Evolutionary conservation across 2,113 vertebrate species (phyloP), one percentile per base, ranked within the genome.

Genomic region (Polypterus bichir): DNA sequence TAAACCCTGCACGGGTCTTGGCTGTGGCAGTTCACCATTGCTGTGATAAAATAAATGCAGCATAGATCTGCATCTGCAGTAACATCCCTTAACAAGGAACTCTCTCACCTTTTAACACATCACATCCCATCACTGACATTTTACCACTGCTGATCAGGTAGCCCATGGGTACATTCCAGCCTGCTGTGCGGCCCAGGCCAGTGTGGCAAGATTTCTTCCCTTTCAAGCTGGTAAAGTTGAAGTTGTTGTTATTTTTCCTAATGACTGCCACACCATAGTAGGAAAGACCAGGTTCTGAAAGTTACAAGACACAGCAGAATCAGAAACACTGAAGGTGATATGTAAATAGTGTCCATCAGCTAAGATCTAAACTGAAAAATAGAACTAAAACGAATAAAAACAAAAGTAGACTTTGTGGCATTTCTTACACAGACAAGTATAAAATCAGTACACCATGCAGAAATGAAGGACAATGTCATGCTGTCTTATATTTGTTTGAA

Each of bases 251-350:
- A 0, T 49, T 1, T 56, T 73, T 91, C 67, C 72, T 89, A 48
- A 92, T 91, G 62, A 97, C 94, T 2, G 86, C 94, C 62, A 98
- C 92, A 0, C 91, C 91, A 0, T 90, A 94, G 71, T 98, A 98
- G 53, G 83, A 76, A 5, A 75, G 83, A 9, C 86, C 86, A 44
- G 74, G 51, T 48, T 79, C 87, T 88, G 65, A 57, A 61, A 0
- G 46, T 62, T 46, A 11, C 44, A 52, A 10, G 49, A 54, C 53
- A 53, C 51, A 62, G n/a, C 45, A 6, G 46, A 47, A 62, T 54
- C 5, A 47, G 11, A n/a, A 27, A 27, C 27, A 27, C 27, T 27
- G 27, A 27, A 47, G 46, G 11, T 62, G 46, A 3, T 3, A 53
- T 7, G 54, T 47, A 7, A 54, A 46, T 1, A 62, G 6, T 3